These are phyloP conservation scores for Eolophus roseicapilla DNA, from an alignment of 2,113 vertebrate genomes.

Conservation along the genomic window DNA sequence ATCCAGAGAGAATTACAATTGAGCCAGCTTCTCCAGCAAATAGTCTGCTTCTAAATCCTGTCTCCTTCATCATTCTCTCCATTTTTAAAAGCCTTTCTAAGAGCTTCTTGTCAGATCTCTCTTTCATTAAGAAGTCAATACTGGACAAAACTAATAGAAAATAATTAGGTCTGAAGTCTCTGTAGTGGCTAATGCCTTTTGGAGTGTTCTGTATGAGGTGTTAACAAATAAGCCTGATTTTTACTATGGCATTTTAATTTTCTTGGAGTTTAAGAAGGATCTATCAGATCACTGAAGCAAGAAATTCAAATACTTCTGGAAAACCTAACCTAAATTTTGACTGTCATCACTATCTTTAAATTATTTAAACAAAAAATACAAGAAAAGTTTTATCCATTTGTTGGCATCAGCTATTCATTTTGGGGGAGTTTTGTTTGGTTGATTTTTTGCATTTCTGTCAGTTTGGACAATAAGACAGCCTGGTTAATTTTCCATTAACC, in stretches of 20 bases:
- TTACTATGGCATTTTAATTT: background rate
- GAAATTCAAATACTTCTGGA: background rate
- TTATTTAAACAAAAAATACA: background rate
- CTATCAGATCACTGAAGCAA: background rate
- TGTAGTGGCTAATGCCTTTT: background rate
- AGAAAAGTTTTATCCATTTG: background rate
- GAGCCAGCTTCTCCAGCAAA: background rate
- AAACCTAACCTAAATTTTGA: background rate
- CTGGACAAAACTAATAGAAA: background rate
- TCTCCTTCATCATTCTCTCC: background rate
- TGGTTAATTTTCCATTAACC: conserved; percentile 4
- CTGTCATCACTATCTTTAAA: background rate
- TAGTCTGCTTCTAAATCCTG: background rate
- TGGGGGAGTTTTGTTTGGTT: background rate
- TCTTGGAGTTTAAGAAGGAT: background rate
- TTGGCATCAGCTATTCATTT: background rate
- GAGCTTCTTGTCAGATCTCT: background rate
- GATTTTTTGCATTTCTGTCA: background rate
- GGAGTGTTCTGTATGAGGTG: background rate
- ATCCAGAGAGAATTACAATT: background rate
- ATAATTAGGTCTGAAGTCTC: background rate
- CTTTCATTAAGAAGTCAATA: background rate
- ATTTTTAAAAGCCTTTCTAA: background rate
- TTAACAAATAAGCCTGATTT: background rate
- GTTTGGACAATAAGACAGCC: background rate